A percentile compares a stretch with the other conserved stretches of the same genome.
phyloP scores from a whole-genome alignment of 2,797 vertebrate species.

The Adelosebastes latens region DNA sequence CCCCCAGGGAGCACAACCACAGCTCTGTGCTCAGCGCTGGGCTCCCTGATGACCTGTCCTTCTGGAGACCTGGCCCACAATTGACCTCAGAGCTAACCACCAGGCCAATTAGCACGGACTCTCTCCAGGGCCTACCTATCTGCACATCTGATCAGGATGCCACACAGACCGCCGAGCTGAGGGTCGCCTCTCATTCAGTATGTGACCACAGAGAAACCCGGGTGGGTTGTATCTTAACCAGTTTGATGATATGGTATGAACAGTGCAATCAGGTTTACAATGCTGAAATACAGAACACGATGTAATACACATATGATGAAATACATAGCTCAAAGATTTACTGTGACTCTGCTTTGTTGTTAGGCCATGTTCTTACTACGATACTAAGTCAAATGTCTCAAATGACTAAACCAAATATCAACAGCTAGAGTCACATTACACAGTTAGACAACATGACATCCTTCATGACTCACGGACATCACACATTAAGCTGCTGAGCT shows the following conservation, averaged over 20 bases:
- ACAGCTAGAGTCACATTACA: neutral
- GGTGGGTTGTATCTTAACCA: constrained; percentile 2
- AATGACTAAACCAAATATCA: neutral
- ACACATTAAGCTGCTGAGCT: neutral
- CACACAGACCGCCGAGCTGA: constrained; percentile 33
- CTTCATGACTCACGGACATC: no score
- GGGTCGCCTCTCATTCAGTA: constrained; percentile 7
- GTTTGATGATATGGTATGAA: neutral
- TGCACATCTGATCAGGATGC: constrained; percentile 55
- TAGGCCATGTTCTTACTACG: neutral
- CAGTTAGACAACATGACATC: neutral
- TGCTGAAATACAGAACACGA: neutral
- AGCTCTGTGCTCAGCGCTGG: constrained; percentile 31
- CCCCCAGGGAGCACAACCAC: constrained; percentile 38
- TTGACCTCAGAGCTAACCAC: constrained; percentile 69
- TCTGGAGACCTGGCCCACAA: constrained; percentile 45
- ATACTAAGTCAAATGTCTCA: neutral
- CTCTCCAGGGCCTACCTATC: constrained; percentile 53
- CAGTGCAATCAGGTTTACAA: neutral
- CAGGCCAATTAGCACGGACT: constrained; percentile 66
- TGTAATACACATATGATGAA: neutral
- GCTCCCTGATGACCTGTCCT: constrained; percentile 45
- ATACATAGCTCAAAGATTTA: neutral
- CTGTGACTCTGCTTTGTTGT: neutral
- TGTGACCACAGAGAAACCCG: constrained; percentile 13